Evolutionary conservation across 2,113 vertebrate genomes (phyloP).

Genomic region (Sardina pilchardus): DNA sequence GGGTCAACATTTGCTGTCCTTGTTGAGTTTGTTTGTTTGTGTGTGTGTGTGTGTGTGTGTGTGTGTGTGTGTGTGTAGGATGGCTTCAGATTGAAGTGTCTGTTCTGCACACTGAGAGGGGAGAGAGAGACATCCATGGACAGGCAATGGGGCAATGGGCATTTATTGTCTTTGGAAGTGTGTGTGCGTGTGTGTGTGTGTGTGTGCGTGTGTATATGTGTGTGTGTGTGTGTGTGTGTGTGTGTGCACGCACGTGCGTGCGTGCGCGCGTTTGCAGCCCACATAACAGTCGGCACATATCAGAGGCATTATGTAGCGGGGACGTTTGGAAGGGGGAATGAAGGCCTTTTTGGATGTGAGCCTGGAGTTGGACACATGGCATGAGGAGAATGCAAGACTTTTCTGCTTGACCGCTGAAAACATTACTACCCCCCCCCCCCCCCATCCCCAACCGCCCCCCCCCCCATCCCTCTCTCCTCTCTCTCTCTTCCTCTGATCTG

Average conservation of each 20-base stretch:
- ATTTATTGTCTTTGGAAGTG: not conserved
- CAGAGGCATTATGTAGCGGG: not conserved
- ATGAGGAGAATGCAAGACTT: not conserved
- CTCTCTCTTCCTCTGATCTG: not conserved
- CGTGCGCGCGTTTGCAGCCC: not conserved
- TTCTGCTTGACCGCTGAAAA: constrained; percentile 1
- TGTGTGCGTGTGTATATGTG: constrained; percentile 16
- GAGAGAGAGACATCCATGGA: not conserved
- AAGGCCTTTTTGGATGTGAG: not conserved
- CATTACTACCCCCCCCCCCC: not conserved
- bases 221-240: constrained; percentile 13
- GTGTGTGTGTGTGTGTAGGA: not conserved
- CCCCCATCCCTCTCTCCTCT: not conserved
- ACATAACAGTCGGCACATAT: not conserved
- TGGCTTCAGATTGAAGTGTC: not conserved
- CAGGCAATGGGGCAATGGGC: too few species aligned
- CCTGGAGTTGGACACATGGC: not conserved
- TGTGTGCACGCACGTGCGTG: constrained; percentile 1
- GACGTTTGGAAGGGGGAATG: not conserved
- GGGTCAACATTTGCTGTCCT: not conserved
- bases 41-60: not conserved
- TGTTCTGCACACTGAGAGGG: not conserved
- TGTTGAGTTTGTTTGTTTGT: not conserved
- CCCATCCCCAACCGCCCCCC: not conserved
- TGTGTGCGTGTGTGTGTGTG: not conserved